phyloP scores from a whole-genome alignment of 2,888 invertebrate genomes.

The Meganola albula region DNA sequence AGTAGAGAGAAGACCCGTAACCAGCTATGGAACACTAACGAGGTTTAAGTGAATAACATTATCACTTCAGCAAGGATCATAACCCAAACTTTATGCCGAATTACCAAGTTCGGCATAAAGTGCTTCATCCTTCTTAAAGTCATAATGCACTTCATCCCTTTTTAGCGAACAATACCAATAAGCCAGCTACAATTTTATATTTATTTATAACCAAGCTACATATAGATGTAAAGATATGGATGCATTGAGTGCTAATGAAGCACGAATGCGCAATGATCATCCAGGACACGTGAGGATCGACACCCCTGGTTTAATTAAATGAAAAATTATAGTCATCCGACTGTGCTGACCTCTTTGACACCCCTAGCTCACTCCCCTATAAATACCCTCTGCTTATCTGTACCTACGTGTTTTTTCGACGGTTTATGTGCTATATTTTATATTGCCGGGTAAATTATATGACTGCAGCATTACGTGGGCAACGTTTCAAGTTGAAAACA shows the following conservation, averaged over 20 bases:
- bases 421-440: constrained; percentile 25
- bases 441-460: constrained; percentile 21
- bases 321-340: constrained; percentile 66
- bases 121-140: no score
- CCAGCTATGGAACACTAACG: no score
- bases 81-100: no score
- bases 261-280: constrained; percentile 53
- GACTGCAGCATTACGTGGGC: constrained; percentile 19
- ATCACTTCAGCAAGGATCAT: no score
- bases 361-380: constrained; percentile 49
- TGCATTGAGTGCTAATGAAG: constrained; percentile 51
- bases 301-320: constrained; percentile 58
- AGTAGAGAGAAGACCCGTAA: no score
- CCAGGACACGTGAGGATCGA: constrained; percentile 51
- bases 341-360: constrained; percentile 68
- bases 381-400: constrained; percentile 39
- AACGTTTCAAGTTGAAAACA: constrained; percentile 20
- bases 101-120: no score
- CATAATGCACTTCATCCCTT: no score
- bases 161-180: no score
- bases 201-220: no score
- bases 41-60: no score
- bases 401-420: constrained; percentile 21
- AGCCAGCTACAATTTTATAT: no score
- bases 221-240: no score